Evolutionary conservation across 2,113 vertebrate genomes (phyloP).

Genomic region (Thalassarche chlororhynchos): DNA sequence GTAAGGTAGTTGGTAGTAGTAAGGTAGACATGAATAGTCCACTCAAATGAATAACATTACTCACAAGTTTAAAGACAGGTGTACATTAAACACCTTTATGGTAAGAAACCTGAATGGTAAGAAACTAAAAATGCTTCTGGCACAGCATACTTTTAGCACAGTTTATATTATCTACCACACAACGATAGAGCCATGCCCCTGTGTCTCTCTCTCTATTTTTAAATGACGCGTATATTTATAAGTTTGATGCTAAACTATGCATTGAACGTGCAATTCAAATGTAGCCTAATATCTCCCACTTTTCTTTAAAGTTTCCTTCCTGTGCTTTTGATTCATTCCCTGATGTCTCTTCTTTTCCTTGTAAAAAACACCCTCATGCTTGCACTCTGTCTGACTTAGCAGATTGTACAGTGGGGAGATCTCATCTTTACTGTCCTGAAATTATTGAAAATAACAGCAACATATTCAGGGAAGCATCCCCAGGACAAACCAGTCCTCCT

Average conservation of each 20-base stretch:
- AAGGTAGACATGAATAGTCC: background rate
- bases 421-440: background rate
- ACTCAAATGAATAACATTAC: background rate
- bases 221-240: background rate
- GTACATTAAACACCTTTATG: background rate
- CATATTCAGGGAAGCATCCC: background rate
- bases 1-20: background rate
- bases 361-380: background rate
- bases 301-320: background rate
- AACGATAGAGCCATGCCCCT: rapidly evolving
- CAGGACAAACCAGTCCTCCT: background rate
- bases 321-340: background rate
- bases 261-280: background rate
- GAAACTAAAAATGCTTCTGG: background rate
- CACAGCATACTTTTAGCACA: background rate
- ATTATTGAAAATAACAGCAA: background rate
- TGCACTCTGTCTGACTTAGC: background rate
- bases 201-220: background rate
- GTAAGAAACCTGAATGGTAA: background rate
- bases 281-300: background rate
- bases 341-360: background rate
- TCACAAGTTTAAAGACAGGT: background rate
- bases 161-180: background rate
- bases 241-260: background rate
- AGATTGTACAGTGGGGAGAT: background rate